A percentile compares a stretch with the other conserved stretches of the same genome.
phyloP scores from a whole-genome alignment of 2,797 vertebrate genomes.

The Hirundo rustica region DNA sequence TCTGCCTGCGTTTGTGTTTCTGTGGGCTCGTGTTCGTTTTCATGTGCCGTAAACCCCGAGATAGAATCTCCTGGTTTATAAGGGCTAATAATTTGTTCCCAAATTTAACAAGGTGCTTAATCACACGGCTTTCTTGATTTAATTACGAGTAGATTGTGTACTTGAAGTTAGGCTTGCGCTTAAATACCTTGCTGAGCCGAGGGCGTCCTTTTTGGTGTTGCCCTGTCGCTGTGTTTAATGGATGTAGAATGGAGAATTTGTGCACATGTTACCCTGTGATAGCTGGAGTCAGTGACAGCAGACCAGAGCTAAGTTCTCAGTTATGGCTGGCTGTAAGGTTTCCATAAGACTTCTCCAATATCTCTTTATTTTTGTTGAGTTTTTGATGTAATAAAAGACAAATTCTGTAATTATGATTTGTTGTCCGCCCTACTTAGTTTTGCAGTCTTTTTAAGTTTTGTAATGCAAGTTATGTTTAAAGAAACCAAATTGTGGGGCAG shows the following conservation, averaged over 20 bases:
- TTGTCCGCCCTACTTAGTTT: background rate
- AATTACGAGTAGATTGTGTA: background rate
- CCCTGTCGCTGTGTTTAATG: background rate
- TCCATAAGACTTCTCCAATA: background rate
- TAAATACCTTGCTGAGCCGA: background rate
- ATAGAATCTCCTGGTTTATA: slow-evolving; percentile 43
- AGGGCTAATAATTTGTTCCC: slow-evolving; percentile 31
- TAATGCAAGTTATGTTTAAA: background rate
- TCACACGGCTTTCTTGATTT: background rate
- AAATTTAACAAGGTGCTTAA: slow-evolving; percentile 46
- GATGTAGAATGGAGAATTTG: background rate
- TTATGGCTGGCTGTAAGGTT: background rate
- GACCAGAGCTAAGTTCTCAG: background rate
- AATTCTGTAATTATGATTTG: background rate
- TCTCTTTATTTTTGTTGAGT: background rate
- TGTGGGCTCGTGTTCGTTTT: background rate
- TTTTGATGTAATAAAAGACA: background rate
- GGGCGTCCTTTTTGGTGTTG: background rate
- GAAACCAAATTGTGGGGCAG: background rate
- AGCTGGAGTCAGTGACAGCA: background rate
- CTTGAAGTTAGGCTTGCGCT: background rate
- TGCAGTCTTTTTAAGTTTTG: background rate
- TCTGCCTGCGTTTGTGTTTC: fast-evolving
- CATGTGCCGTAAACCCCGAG: background rate
- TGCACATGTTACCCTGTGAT: background rate